Conservation (phyloP, 2,113 vertebrate genomes). For the Hirundichthys speculiger region DNA sequence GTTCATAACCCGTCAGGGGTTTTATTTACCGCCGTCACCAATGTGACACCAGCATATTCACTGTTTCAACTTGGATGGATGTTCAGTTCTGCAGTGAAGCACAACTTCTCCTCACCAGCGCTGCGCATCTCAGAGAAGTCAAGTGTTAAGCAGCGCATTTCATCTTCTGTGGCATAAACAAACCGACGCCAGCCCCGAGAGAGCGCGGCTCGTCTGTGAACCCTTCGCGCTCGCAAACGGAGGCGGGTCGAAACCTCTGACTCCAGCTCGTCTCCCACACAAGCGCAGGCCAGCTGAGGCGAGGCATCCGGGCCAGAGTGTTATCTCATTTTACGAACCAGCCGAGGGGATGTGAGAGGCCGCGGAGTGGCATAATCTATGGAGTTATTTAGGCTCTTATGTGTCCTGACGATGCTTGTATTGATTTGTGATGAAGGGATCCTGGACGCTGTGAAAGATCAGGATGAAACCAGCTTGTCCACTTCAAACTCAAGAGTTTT, state of each 20-base stretch:
- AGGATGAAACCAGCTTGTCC: slow-evolving; percentile 21
- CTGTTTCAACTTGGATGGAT: neutral
- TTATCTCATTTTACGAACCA: slow-evolving; percentile 60
- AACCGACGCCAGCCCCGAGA: neutral
- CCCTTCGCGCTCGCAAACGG: slow-evolving; percentile 25
- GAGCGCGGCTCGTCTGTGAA: slow-evolving; percentile 23
- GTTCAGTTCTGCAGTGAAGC: neutral
- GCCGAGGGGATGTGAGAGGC: slow-evolving; percentile 36
- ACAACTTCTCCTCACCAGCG: neutral
- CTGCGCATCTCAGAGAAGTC: slow-evolving; percentile 17
- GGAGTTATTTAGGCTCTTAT: slow-evolving; percentile 50
- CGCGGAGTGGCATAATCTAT: slow-evolving; percentile 41
- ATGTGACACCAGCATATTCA: slow-evolving; percentile 5
- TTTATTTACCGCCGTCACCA: neutral
- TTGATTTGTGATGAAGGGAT: slow-evolving; percentile 59
- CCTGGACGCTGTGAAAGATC: slow-evolving; percentile 38
- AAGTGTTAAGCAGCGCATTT: slow-evolving; percentile 21
- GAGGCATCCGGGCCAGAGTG: slow-evolving; percentile 22
- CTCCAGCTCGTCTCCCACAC: slow-evolving; percentile 57
- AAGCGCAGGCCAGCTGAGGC: slow-evolving; percentile 27
- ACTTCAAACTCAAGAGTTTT: neutral
- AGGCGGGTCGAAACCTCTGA: slow-evolving; percentile 33
- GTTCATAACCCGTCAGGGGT: no score
- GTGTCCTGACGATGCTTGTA: slow-evolving; percentile 49
- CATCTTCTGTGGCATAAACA: slow-evolving; percentile 17